These are phyloP conservation scores for Pseudoatta argentina DNA, from an alignment of 1,140 invertebrate genomes.

Conservation along the genomic window DNA sequence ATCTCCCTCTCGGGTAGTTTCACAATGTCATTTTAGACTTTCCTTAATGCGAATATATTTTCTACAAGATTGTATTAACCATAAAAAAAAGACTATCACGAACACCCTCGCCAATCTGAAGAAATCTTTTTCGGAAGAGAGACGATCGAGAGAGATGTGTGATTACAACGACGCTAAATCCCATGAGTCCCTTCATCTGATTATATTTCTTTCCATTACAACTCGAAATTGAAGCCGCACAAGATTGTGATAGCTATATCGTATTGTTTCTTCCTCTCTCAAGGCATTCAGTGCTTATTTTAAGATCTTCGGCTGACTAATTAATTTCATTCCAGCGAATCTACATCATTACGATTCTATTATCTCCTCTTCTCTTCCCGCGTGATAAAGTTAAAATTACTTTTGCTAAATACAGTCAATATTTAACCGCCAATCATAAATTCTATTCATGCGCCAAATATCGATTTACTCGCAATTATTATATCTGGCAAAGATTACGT, in stretches of 20 bases:
- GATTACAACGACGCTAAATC: neutral
- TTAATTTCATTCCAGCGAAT: constrained; percentile 7
- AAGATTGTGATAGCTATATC: constrained; percentile 8
- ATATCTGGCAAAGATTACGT: neutral
- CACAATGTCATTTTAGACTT: constrained; percentile 20
- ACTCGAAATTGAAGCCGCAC: constrained; percentile 5
- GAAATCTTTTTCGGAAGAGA: constrained; percentile 9
- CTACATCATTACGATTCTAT: neutral
- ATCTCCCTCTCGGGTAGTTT: too few relatives aligned
- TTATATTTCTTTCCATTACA: constrained; percentile 31
- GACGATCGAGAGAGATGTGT: constrained; percentile 13
- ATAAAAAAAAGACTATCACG: constrained; percentile 7
- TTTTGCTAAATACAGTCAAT: neutral
- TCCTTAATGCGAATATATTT: neutral
- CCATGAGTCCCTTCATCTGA: neutral
- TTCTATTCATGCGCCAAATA: neutral
- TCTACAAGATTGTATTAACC: constrained; percentile 12
- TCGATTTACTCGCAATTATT: neutral
- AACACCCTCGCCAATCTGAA: neutral
- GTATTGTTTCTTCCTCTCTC: neutral
- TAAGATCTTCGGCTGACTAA: neutral
- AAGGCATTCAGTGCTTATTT: neutral
- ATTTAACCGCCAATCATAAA: neutral
- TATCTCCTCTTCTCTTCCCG: neutral
- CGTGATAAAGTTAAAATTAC: neutral